Conservation (phyloP, 1,140 invertebrate genomes). For the Homarus americanus region DNA sequence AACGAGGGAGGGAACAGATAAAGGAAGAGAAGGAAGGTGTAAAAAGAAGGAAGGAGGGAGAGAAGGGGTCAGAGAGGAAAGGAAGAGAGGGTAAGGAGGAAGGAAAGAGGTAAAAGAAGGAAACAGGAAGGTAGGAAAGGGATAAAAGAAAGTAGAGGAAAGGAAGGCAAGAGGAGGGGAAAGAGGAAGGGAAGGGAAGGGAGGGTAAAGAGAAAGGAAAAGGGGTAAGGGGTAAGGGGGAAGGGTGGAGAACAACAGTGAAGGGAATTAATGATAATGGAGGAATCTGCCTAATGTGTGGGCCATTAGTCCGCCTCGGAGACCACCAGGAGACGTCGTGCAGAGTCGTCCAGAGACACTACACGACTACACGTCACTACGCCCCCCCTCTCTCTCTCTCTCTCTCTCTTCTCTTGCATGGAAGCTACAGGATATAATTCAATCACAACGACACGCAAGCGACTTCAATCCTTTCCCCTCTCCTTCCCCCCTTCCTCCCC, state of each 20-base stretch:
- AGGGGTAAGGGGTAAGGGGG: background rate
- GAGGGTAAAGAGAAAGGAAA: background rate
- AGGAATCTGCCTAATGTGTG: constrained; percentile 35
- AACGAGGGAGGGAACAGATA: background rate
- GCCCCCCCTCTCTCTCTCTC: background rate
- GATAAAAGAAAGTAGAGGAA: background rate
- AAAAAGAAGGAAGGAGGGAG: background rate
- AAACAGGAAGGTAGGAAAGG: background rate
- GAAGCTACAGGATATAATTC: too few species aligned
- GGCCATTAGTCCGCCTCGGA: constrained; percentile 25
- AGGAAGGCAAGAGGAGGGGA: background rate
- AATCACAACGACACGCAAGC: too few species aligned
- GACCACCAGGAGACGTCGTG: constrained; percentile 4
- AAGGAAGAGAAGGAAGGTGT: too few species aligned
- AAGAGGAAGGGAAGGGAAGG: background rate
- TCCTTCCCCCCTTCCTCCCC: too few species aligned
- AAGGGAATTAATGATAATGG: constrained; percentile 56
- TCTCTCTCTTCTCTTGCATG: background rate
- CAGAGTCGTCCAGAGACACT: background rate
- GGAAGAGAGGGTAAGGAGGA: background rate
- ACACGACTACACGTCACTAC: background rate
- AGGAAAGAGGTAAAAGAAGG: background rate
- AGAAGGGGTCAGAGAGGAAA: background rate
- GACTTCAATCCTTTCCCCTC: too few species aligned
- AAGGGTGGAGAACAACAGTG: constrained; percentile 25